Percentiles rank a stretch among this genome's conserved stretches.
phyloP scores from a whole-genome alignment of 2,888 invertebrate genomes.

The Epirrhoe alternata region DNA sequence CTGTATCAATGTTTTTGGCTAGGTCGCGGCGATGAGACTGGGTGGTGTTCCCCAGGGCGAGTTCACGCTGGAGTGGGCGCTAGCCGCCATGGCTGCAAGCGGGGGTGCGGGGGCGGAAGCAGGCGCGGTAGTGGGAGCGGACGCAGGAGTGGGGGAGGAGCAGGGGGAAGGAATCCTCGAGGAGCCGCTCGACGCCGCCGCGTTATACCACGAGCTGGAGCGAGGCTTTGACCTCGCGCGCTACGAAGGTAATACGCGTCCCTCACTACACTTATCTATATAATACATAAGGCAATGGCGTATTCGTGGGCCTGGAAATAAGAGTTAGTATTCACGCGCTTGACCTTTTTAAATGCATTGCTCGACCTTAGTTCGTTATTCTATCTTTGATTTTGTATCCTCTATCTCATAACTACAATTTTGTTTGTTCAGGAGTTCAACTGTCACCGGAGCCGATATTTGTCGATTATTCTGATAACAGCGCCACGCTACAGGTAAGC shows the following conservation, averaged over 20 bases:
- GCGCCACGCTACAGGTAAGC: slow-evolving; percentile 8
- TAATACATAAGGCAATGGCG: no score
- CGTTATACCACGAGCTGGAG: slow-evolving; percentile 10
- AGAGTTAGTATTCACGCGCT: no score
- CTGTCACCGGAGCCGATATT: background rate
- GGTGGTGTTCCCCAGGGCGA: slow-evolving; percentile 10
- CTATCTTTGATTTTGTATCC: no score
- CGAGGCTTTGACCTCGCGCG: slow-evolving; percentile 1
- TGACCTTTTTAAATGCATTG: no score
- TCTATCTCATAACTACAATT: no score
- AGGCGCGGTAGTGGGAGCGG: background rate
- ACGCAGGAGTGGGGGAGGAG: background rate
- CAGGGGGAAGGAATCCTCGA: background rate
- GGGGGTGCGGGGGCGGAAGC: background rate
- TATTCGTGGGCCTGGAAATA: no score
- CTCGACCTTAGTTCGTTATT: no score
- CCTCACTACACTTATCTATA: no score
- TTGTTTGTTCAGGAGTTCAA: slow-evolving; percentile 4
- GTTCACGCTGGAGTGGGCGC: slow-evolving; percentile 8
- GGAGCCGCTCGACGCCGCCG: background rate
- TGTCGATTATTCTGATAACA: slow-evolving; percentile 15
- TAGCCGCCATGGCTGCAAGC: slow-evolving; percentile 1
- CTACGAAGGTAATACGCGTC: background rate
- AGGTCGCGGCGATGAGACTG: background rate
- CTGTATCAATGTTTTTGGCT: slow-evolving; percentile 21